Evolutionary conservation across 2,888 invertebrate species (phyloP).

Genomic region (Fragum fragum): DNA sequence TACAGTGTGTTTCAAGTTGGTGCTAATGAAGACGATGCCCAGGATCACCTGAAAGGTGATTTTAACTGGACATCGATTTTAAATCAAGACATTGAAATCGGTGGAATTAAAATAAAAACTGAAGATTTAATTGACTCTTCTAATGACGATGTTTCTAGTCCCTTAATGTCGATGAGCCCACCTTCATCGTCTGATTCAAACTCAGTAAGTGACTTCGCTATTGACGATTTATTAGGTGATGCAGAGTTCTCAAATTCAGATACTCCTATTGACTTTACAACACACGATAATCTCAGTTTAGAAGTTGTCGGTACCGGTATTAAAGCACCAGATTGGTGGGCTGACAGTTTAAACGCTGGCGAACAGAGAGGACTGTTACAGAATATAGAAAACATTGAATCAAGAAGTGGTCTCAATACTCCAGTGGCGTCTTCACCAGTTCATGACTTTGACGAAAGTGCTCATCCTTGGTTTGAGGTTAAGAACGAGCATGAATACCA

Average conservation of each 20-base stretch:
- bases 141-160: constrained; percentile 75
- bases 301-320: constrained; percentile 85
- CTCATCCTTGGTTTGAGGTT: constrained; percentile 80
- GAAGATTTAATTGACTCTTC: constrained; percentile 81
- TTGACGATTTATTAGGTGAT: constrained; percentile 83
- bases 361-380: constrained; percentile 64
- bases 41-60: constrained; percentile 76
- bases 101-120: constrained; percentile 83
- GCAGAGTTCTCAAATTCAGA: constrained; percentile 68
- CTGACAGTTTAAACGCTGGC: constrained; percentile 73
- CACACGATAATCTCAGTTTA: constrained; percentile 74
- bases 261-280: constrained; percentile 83
- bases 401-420: constrained; percentile 78
- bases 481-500: constrained; percentile 76
- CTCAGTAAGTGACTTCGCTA: constrained; percentile 81
- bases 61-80: constrained; percentile 85
- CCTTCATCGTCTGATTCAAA: constrained; percentile 83
- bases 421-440: constrained; percentile 79
- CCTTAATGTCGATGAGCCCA: constrained; percentile 82
- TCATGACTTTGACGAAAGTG: constrained; percentile 70
- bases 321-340: constrained; percentile 86
- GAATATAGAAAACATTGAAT: constrained; percentile 64
- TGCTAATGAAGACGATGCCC: constrained; percentile 71
- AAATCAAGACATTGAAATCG: constrained; percentile 85
- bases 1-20: constrained; percentile 70